Base-by-base conservation (phyloP, 2,113 vertebrate genomes). In the Coryphaenoides rupestris region DNA sequence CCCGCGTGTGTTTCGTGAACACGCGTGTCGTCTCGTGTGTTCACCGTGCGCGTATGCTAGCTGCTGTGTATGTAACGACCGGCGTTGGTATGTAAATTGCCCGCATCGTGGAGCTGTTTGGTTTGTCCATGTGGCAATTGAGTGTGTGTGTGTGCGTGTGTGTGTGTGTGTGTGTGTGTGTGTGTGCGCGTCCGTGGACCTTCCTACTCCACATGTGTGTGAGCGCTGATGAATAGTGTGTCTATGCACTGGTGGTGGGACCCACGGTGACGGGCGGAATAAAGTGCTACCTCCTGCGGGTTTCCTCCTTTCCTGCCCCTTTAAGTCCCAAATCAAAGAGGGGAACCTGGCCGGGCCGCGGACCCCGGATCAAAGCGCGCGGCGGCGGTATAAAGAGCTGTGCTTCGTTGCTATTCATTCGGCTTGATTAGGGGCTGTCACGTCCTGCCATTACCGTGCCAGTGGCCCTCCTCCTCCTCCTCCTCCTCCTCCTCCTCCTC, bases 201-300 rank as follows among this genome's bases (percentile, higher is more conserved):
- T 70, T 63, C 58, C 75, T 65, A n/a, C n/a, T 73, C 81, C 80
- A 82, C n/a, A n/a, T n/a, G n/a, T 74, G 73, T 85, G 79, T 87
- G 85, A 70, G 73, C 70, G 74, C 73, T 70, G 82, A 79, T 83
- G 82, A 86, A 85, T 84, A 74, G 70, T 81, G 72, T 64, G 72
- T 83, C 70, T 84, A 82, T 85, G 77, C 83, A 74, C 77, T 75
- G n/a, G n/a, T n/a, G n/a, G n/a, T n/a, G 75, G 66, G 77, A 79
- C 70, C 78, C 80, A n/a, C n/a, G 78, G 75, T 79, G 78, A 84
- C 84, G 81, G 77, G 67, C 80, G 75, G 56, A 63, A 69, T 55
- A 78, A 89, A 86, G 83, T 85, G 85, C 81, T 86, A 81, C 85
- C 88, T 84, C 85, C 83, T 86, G 84, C 80, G 82, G 82, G 77